Conservation (phyloP, 2,797 vertebrate genomes). For the Arctocebus calabarensis region DNA sequence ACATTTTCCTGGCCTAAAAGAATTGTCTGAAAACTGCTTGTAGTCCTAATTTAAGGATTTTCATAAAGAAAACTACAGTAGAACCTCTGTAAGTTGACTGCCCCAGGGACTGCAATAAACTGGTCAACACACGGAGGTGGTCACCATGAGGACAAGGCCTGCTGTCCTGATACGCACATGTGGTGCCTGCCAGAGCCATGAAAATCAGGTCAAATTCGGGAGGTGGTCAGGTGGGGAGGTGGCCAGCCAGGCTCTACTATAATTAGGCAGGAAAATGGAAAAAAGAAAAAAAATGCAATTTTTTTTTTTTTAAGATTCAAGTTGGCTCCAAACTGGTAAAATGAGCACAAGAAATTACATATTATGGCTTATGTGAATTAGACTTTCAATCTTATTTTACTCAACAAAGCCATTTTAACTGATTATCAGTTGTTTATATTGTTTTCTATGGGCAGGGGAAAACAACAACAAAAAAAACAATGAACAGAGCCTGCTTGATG, state of each 20-base stretch:
- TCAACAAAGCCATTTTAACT: slow-evolving; percentile 34
- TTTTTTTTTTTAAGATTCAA: slow-evolving; percentile 10
- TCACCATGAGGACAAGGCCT: too few species aligned
- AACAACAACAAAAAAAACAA: background rate
- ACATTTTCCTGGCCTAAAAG: background rate
- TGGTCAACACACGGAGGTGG: too few species aligned
- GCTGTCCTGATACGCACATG: too few species aligned
- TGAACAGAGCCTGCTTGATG: background rate
- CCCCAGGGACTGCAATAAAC: too few species aligned
- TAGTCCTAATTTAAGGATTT: slow-evolving; percentile 30
- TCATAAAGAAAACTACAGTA: slow-evolving; percentile 16
- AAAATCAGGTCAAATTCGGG: too few species aligned
- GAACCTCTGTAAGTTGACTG: too few species aligned
- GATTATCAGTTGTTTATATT: slow-evolving; percentile 37
- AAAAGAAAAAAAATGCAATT: background rate
- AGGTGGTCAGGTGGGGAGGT: too few species aligned
- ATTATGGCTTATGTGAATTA: slow-evolving; percentile 3
- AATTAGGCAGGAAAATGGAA: background rate
- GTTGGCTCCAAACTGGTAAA: slow-evolving; percentile 16
- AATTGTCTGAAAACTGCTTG: background rate
- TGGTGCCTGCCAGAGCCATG: too few species aligned
- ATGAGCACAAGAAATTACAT: background rate
- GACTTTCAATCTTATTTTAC: slow-evolving; percentile 67
- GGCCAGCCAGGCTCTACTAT: too few species aligned
- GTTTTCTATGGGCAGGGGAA: slow-evolving; percentile 50